Base-by-base conservation (phyloP, 2,888 invertebrate genomes). In the Gymnocheta viridis region DNA sequence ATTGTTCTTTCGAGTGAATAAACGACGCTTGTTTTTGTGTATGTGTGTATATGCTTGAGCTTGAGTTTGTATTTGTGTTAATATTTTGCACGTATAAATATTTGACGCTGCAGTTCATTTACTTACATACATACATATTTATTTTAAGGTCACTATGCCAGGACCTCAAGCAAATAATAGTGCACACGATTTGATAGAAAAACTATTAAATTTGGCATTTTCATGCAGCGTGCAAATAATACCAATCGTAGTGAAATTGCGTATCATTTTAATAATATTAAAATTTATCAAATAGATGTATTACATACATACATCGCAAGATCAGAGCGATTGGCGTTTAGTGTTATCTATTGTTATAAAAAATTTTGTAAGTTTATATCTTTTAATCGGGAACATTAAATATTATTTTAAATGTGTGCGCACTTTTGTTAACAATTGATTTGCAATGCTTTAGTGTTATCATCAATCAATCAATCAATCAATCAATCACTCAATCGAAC, bases 81-180 rank as follows among this genome's bases (percentile, higher is more conserved):
- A 66, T 66, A 44, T 56, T 44, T 44, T 56, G 54, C 76, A 76
- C 66, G 44, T 76, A 38, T 44, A 32, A 35, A 44, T 47, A 7
- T n/a, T n/a, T 47, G 19, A 62, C 19, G 29, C 44, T 54, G 78
- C 78, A 62, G 62, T 70, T 62, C 32, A 78, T 70, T 62, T 70
- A 51, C 41, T 69, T 69, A 51, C 44, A 51, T 66, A 32, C 35
- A 14, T 60, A 5, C 27, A 56, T 17, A 76, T 54, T 76, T 17
- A 44, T 44, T 38, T 54, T 44, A 44, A 62, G 51, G 62, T 62
- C 62, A 76, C n/a, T 58, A 35, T 72, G 72, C 17, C 74, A 56
- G 17, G 4, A 41, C 19, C 27, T 66, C 9, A 27, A 70, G 41
- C 38, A 54, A n/a, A 54, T 62, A 62, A 54, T 29, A 54, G 22